A percentile compares a stretch with the other conserved stretches of the same genome.
phyloP scores from a whole-genome alignment of 2,797 vertebrate species.

The Nyctalus aviator region DNA sequence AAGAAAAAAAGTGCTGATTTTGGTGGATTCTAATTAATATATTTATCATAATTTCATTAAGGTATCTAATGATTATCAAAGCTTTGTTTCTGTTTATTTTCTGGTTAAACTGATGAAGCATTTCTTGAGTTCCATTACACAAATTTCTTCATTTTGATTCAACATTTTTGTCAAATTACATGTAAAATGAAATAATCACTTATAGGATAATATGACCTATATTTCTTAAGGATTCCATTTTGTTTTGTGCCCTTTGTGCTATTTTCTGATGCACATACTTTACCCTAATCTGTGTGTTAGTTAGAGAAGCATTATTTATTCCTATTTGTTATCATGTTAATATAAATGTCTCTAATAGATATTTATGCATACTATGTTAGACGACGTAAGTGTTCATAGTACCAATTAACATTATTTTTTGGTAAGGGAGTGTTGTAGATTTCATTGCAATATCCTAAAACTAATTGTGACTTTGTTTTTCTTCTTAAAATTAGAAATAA shows the following conservation, averaged over 20 bases:
- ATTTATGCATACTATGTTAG: not conserved
- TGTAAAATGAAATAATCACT: not conserved
- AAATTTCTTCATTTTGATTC: not conserved
- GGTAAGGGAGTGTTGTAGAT: not conserved
- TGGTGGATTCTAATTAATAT: not conserved
- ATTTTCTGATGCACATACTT: not conserved
- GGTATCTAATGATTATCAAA: not conserved
- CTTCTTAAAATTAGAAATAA: not conserved
- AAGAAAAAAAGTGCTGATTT: not conserved
- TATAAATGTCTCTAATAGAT: not conserved
- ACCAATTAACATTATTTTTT: not conserved
- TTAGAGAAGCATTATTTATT: not conserved
- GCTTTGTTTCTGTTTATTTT: conserved; percentile 40
- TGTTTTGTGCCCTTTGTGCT: not conserved
- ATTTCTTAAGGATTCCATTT: conserved; percentile 28
- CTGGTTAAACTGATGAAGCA: not conserved
- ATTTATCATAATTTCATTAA: conserved; percentile 56
- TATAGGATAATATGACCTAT: not conserved
- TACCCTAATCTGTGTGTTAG: not conserved
- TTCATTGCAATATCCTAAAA: not conserved
- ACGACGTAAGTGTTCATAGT: not conserved
- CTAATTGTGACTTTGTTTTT: not conserved
- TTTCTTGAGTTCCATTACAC: not conserved
- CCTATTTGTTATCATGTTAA: not conserved
- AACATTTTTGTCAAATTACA: not conserved